Base-by-base conservation (phyloP, 2,113 vertebrate genomes). In the Sclerurus mexicanus region DNA sequence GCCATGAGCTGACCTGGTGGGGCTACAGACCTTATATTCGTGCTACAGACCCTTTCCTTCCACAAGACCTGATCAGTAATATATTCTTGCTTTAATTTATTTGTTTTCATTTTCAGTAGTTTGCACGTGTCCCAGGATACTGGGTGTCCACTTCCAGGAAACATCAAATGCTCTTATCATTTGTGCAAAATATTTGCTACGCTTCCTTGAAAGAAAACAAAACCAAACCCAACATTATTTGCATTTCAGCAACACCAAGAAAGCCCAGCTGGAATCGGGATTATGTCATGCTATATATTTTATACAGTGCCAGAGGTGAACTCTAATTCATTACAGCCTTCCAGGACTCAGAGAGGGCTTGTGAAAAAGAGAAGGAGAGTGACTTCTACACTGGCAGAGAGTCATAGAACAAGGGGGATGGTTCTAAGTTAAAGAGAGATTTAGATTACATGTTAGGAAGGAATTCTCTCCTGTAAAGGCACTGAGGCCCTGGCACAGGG, bases 261-360 rank as follows among this genome's bases (percentile, higher is more conserved):
- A 76, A 87, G 24, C 27, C 27, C 59, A 59, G 25, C 3, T 49
- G 27, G 33, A 84, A 68, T 39, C n/a, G 44, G 42, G 23, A 75
- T 42, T 28, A 3, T 12, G 5, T 18, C 2, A 0, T 39, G 19
- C 24, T 37, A 10, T 4, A 7, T 6, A 35, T 8, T 67, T 80
- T 46, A 40, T 39, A 14, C 1, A 27, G 31, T 13, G n/a, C 50
- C 53, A 55, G 44, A 77, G 33, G 24, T 52, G 49, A 82, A 22
- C 14, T 15, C 42, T 28, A 58, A 21, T 33, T 37, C 44, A 19
- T 10, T 37, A 44, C 15, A 44, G n/a, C n/a, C 21, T 49, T 47
- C 12, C 44, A 76, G n/a, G 10, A 31, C 56, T 39, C 44, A 49
- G 35, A 37, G 7, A 37, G 27, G 10, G 44, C 27, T 39, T 39